These are phyloP conservation scores for Anodontia alba DNA, from an alignment of 2,888 invertebrate species.

Conservation along the genomic window DNA sequence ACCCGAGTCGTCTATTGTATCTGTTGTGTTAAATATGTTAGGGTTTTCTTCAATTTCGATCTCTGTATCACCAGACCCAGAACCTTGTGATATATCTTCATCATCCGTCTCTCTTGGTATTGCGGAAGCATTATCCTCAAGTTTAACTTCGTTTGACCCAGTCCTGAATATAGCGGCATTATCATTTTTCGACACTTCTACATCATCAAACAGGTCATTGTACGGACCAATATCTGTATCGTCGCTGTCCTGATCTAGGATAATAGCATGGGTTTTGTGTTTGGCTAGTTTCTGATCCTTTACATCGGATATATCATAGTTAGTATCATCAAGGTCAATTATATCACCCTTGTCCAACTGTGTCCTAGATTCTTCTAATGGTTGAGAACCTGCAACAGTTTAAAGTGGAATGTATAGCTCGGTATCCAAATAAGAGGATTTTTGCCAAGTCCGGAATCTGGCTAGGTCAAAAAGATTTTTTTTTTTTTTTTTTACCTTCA, in stretches of 20 bases:
- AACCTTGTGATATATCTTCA: slow-evolving; percentile 46
- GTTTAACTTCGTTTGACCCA: not conserved
- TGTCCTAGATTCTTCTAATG: not conserved
- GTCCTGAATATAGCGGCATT: not conserved
- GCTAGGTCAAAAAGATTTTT: no score
- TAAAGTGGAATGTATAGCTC: not conserved
- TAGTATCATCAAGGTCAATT: slow-evolving; percentile 39
- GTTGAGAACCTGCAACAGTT: not conserved
- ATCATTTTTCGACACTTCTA: not conserved
- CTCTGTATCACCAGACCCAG: slow-evolving; percentile 46
- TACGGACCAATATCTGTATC: not conserved
- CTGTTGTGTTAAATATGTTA: slow-evolving; percentile 12
- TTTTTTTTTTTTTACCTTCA: no score
- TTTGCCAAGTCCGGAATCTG: no score
- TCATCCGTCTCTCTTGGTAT: slow-evolving; percentile 26
- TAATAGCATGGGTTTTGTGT: not conserved
- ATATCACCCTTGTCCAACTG: slow-evolving; percentile 25
- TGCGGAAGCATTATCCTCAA: not conserved
- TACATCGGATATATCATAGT: slow-evolving; percentile 21
- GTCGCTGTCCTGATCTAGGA: not conserved
- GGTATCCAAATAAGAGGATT: no score
- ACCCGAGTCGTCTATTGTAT: not conserved
- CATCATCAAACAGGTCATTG: not conserved
- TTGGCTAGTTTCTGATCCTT: not conserved
- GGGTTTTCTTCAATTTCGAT: slow-evolving; percentile 41